Evolutionary conservation across 2,888 invertebrate genomes (phyloP).

Genomic region (Masnerella sp.): DNA sequence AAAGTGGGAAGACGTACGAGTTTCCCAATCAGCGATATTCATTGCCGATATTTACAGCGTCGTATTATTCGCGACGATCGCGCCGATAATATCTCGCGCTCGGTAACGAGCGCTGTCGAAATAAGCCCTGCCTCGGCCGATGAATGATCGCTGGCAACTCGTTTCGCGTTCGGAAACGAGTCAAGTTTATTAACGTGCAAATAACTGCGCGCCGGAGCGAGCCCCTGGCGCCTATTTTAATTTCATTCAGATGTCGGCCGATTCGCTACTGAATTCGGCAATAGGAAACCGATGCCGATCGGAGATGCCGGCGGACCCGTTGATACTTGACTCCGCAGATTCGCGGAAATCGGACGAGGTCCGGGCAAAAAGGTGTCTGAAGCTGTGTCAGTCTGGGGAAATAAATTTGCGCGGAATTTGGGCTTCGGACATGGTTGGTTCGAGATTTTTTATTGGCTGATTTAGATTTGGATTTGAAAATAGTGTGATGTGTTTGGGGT

Average conservation of each 20-base stretch:
- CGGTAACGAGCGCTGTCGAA: slow-evolving; percentile 48
- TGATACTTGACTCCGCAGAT: slow-evolving; percentile 43
- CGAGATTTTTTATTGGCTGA: too few species aligned
- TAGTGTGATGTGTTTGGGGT: too few species aligned
- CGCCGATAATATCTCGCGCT: slow-evolving; percentile 47
- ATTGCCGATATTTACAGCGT: slow-evolving; percentile 48
- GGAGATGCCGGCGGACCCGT: slow-evolving; percentile 22
- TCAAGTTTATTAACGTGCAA: slow-evolving; percentile 56
- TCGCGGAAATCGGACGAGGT: slow-evolving; percentile 33
- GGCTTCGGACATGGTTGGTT: too few species aligned
- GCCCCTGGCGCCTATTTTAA: slow-evolving; percentile 57
- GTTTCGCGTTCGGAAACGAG: slow-evolving; percentile 38
- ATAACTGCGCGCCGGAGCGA: slow-evolving; percentile 41
- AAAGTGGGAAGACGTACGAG: slow-evolving; percentile 42
- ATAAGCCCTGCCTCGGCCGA: slow-evolving; percentile 26
- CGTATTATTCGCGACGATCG: slow-evolving; percentile 44
- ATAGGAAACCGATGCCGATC: slow-evolving; percentile 47
- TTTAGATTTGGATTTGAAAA: too few species aligned
- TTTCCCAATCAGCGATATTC: slow-evolving; percentile 49
- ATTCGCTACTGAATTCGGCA: slow-evolving; percentile 31
- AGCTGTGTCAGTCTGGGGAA: too few species aligned
- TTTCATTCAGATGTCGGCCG: slow-evolving; percentile 29
- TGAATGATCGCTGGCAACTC: slow-evolving; percentile 44
- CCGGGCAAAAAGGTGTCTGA: neutral
- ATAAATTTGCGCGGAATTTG: neutral